Evolutionary conservation across 2,797 vertebrate species (phyloP), one percentile per base, ranked within the genome.

Genomic region (Simalia tracyae): DNA sequence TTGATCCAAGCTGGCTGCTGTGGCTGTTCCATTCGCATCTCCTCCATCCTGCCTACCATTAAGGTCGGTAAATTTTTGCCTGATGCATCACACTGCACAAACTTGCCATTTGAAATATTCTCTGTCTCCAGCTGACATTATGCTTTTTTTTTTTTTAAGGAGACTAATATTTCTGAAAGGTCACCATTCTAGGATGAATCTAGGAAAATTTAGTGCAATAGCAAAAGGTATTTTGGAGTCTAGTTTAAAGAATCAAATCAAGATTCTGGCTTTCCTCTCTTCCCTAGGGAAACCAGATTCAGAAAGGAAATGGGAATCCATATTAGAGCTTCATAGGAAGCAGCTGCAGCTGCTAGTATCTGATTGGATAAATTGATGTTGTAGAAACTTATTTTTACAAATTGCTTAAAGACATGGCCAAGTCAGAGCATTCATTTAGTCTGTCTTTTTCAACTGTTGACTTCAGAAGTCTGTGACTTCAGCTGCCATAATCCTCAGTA

Each of bases 91-190:
- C 91, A 4, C 14, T 91, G 5, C 54, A 92, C 92, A 36, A 24
- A 86, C 88, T 92, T 92, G 90, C 10, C 61, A 54, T 50, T 93
- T 11, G 59, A 94, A 92, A 89, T 56, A 93, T 86, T 90, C 85
- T 84, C 59, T 42, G 42, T 57, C 86, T 84, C 84, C 26, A 72
- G 14, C 24, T 94, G 89, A 89, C 24, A 61, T 89, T 93, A 61
- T 92, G 17, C 85, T 86, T 31, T 59, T 89, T 54, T 89, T 54
- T 66, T 24, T 60, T 87, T 46, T 28, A 42, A 57, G n/a, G 4
- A 88, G 91, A 93, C 89, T 50, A 76, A 93, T 64, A 24, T 90
- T 42, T 89, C 87, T 57, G 14, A 95, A 86, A 92, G 89, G 46
- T 50, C 76, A 94, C 5, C 88, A 4, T 57, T 86, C 64, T 31